Evolutionary conservation across 2,113 vertebrate genomes (phyloP), one percentile per base, ranked within the genome.

Genomic region (Poeciliopsis occidentalis): DNA sequence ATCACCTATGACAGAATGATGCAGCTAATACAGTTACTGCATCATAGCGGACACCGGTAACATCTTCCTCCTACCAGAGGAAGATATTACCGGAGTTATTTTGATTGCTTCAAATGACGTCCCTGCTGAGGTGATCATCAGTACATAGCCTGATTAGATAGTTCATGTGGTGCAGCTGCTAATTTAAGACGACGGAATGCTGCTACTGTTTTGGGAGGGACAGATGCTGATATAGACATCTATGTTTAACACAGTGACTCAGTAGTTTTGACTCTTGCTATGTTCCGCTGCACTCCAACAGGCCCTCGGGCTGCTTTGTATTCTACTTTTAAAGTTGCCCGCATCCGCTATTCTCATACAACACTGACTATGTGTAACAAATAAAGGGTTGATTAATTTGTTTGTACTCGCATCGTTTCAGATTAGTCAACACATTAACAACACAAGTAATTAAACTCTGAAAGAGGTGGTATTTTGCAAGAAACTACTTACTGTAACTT

Each of bases 111-210:
- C 66, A 76, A 86, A 87, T 75, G 75, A 84, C 88, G 72, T 78
- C 69, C 87, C 85, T 66, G 85, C 91, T 81, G 88, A 85, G 91
- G 85, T 87, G 87, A 90, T 88, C 84, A 84, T 80, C 66, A 69
- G 32, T 73, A 83, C 65, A 83, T 32, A 75, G 85, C 64, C 80
- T 88, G 85, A 91, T 85, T 88, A 81, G 81, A 78, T 85, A 89
- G 86, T 85, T 91, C 85, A 86, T 75, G 84, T 73, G 60, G 82
- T 12, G 69, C 78, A 67, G 67, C 77, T 64, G 82, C 81, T 85
- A 88, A 89, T 88, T 87, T 79, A 80, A n/a, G 70, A 84, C 75
- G 71, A 15, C 74, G 73, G 78, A 81, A 72, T 72, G 67, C 47
- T 81, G 78, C 81, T 64, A 66, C 64, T 71, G 68, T 73, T 88